phyloP scores from a whole-genome alignment of 1,140 invertebrate genomes.

The Battus philenor region DNA sequence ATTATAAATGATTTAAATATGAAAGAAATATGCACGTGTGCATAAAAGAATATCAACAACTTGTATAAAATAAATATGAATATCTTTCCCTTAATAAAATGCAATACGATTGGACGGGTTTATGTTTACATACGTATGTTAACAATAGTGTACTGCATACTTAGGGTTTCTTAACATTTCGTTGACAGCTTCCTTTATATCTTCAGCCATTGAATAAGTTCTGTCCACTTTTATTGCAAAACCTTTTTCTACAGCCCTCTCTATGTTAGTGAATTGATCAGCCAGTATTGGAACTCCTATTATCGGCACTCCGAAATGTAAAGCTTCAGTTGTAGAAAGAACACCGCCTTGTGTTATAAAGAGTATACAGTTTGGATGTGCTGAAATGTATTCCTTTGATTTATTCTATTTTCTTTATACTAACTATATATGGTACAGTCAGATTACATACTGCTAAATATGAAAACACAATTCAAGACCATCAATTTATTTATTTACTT shows the following conservation, averaged over 20 bases:
- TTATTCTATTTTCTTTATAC: too few species aligned
- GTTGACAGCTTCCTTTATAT: constrained; percentile 25
- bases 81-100: too few species aligned
- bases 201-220: constrained; percentile 19
- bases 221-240: constrained; percentile 31
- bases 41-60: too few species aligned
- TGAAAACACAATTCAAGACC: too few species aligned
- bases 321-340: constrained; percentile 80
- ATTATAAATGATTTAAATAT: too few species aligned
- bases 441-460: too few species aligned
- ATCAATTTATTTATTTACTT: too few species aligned
- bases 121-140: too few species aligned
- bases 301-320: constrained; percentile 80
- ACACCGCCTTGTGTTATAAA: constrained; percentile 84
- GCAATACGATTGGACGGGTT: too few species aligned
- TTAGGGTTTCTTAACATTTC: constrained; percentile 27
- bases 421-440: too few species aligned
- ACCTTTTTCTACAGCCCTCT: constrained; percentile 29
- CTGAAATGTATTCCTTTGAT: constrained; percentile 55
- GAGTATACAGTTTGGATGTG: constrained; percentile 77
- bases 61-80: too few species aligned
- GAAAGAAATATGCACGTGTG: too few species aligned
- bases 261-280: constrained; percentile 78
- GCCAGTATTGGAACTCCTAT: constrained; percentile 81
- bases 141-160: constrained; percentile 23